A percentile compares a stretch with the other conserved stretches of the same genome.
phyloP scores from a whole-genome alignment of 2,888 invertebrate species.

The Drosophila anceps region DNA sequence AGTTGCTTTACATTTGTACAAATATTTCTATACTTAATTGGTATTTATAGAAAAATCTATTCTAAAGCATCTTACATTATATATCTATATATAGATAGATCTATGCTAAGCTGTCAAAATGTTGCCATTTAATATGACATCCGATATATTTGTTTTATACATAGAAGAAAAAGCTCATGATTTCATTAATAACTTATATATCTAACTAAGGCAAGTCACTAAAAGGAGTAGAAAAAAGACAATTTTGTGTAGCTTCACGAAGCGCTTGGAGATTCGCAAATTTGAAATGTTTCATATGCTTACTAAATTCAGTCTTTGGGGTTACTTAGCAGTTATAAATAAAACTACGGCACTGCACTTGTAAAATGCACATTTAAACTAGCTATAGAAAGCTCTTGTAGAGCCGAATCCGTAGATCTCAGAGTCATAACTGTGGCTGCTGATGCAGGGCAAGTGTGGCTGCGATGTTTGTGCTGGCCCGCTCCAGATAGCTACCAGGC shows the following conservation, averaged over 20 bases:
- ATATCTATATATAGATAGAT: neutral
- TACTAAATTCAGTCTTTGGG: slow-evolving; percentile 81
- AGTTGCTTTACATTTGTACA: slow-evolving; percentile 74
- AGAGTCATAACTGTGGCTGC: slow-evolving; percentile 85
- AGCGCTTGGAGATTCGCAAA: slow-evolving; percentile 45
- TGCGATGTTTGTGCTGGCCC: slow-evolving; percentile 68
- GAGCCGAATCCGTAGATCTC: slow-evolving; percentile 84
- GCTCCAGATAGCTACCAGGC: slow-evolving; percentile 68
- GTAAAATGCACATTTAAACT: slow-evolving; percentile 31
- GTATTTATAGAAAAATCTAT: slow-evolving; percentile 26
- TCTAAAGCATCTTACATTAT: slow-evolving; percentile 9
- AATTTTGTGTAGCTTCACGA: slow-evolving; percentile 31
- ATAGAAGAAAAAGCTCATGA: slow-evolving; percentile 21
- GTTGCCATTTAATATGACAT: slow-evolving; percentile 39
- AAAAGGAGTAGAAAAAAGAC: slow-evolving; percentile 28
- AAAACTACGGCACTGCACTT: slow-evolving; percentile 45
- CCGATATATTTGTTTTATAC: slow-evolving; percentile 33
- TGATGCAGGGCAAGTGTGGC: slow-evolving; percentile 77
- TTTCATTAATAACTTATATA: slow-evolving; percentile 18
- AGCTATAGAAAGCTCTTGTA: slow-evolving; percentile 84
- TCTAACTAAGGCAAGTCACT: slow-evolving; percentile 20
- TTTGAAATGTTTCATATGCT: slow-evolving; percentile 50
- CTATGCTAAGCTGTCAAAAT: slow-evolving; percentile 18
- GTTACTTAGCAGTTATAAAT: slow-evolving; percentile 52
- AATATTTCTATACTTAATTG: slow-evolving; percentile 27